Base-by-base conservation (phyloP, 1,140 invertebrate genomes). In the Andrena cerasifolii region DNA sequence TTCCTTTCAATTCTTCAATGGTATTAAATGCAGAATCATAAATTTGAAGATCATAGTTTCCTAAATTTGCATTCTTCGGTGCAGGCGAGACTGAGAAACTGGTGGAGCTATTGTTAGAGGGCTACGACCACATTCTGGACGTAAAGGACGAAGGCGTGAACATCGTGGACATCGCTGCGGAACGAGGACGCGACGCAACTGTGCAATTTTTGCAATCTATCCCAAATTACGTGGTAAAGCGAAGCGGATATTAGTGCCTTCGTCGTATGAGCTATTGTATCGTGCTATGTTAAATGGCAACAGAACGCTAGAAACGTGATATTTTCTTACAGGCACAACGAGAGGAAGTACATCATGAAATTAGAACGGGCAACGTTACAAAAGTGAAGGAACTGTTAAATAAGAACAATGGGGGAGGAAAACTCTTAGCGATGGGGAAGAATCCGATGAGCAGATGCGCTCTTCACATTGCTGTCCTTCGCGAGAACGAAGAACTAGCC, bases 111-210 rank as follows among this genome's bases (percentile, higher is more conserved):
- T 86, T 97, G 3, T 83, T 97, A 18, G 96, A 97, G 92, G 97
- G 97, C 3, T 98, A 98, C 86, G 96, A 98, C 88, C 96, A 97
- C 81, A 96, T 98, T 47, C 87, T 97, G n/a, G 96, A 97, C 82
- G 93, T 97, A 0, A 92, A 94, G 18, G 96, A 97, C 79, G 94
- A 94, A 6, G 94, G 94, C 1, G 92, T 94, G 1, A 92, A 94
- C 24, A 96, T 98, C 72, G 88, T 95, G 0, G 95, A 97, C 51
- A 93, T 96, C 14, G 94, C 95, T 0, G 90, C 93, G 0, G 94
- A 95, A 76, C 93, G 95, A 49, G 94, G 94, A 24, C 94, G 96
- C 59, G 92, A 94, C 2, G 93, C 95, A 14, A 95, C 95, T 18
- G 93, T 94, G 0, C 93, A 94, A 26, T 95, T 96, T 85, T 93